A percentile compares a stretch with the other conserved stretches of the same genome.
phyloP scores from a whole-genome alignment of 2,797 vertebrate species.

The Poecilia wingei region DNA sequence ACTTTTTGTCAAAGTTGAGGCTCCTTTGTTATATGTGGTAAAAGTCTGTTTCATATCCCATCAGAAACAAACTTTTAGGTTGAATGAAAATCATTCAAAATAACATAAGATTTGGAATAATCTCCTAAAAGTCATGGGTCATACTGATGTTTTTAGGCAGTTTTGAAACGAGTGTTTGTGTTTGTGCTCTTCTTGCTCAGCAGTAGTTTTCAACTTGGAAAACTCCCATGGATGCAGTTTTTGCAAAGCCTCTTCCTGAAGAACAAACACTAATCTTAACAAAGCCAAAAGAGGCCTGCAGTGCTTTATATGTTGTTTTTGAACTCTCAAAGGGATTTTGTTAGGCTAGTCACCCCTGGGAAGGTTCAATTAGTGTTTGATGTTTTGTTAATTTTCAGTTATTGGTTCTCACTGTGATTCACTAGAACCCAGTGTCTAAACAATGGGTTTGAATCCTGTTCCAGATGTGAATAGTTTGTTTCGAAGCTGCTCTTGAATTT shows the following conservation, averaged over 20 bases:
- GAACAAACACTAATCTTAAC: not conserved
- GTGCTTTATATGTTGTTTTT: not conserved
- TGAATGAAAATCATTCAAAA: not conserved
- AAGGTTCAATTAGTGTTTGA: not conserved
- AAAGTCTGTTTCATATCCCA: not conserved
- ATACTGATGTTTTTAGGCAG: not conserved
- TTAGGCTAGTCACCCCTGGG: not conserved
- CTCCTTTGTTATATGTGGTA: too few relatives aligned
- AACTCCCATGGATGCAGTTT: not conserved
- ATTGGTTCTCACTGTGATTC: not conserved
- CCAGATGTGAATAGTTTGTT: not conserved
- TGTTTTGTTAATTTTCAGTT: not conserved
- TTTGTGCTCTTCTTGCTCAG: not conserved
- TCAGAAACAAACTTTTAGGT: not conserved
- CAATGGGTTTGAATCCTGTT: not conserved
- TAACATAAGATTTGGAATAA: not conserved
- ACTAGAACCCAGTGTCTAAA: not conserved
- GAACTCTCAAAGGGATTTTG: not conserved
- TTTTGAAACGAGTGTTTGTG: not conserved
- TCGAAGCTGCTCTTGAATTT: not conserved
- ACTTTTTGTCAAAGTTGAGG: too few relatives aligned
- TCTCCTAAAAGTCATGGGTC: not conserved
- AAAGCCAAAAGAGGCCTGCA: too few relatives aligned
- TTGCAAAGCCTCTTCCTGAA: not conserved
- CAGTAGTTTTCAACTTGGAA: not conserved